These are phyloP conservation scores for Saguinus imperator DNA, from an alignment of 2,113 vertebrate species.

Conservation along the genomic window DNA sequence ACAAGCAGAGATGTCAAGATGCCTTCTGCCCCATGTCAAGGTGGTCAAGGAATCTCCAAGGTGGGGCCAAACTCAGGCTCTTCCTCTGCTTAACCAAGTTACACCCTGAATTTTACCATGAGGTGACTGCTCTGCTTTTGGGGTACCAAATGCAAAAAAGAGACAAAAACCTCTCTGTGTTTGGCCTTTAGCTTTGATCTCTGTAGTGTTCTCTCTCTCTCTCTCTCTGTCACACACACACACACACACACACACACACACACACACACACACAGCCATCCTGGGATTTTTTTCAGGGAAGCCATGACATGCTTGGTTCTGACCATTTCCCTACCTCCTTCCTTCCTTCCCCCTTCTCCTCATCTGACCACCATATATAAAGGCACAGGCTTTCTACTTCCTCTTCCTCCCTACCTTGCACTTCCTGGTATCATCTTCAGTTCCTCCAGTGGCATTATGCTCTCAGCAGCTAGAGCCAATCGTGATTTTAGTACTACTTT, in stretches of 20 bases:
- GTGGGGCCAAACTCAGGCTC: background rate
- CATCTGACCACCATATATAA: background rate
- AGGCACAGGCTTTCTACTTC: background rate
- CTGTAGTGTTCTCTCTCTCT: background rate
- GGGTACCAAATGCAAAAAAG: background rate
- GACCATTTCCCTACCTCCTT: background rate
- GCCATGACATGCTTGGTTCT: background rate
- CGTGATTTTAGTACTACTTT: background rate
- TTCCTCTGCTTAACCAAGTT: background rate
- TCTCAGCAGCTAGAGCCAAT: background rate
- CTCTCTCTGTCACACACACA: no score
- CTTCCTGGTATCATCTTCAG: background rate
- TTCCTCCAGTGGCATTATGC: background rate
- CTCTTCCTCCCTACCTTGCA: background rate
- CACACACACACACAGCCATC: background rate
- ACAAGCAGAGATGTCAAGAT: background rate
- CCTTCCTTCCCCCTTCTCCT: background rate
- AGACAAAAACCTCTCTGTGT: background rate
- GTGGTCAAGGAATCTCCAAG: background rate
- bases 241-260: no score
- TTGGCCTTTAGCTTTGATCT: background rate
- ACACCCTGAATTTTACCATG: background rate
- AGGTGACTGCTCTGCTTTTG: background rate
- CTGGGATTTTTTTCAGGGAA: background rate
- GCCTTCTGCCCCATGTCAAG: background rate